These are phyloP conservation scores for Agrochola lota DNA, from an alignment of 2,888 invertebrate genomes.

Conservation along the genomic window DNA sequence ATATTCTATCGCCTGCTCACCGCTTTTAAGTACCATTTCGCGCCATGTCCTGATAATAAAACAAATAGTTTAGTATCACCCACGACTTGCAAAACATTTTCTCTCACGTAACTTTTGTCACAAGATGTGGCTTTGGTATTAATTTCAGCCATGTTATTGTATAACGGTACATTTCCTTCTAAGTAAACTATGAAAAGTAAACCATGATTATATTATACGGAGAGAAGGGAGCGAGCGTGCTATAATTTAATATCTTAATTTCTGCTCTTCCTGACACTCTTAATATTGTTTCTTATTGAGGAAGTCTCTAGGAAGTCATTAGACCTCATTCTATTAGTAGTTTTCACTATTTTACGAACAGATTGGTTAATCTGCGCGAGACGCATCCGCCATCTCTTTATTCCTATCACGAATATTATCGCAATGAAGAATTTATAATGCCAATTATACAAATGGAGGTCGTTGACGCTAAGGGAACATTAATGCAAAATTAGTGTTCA, in stretches of 20 bases:
- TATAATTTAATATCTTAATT: conserved; percentile 54
- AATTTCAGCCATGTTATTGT: conserved; percentile 56
- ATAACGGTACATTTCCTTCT: conserved; percentile 57
- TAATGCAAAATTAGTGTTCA: conserved; percentile 41
- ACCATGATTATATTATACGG: conserved; percentile 49
- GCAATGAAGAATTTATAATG: conserved; percentile 57
- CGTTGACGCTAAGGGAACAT: conserved; percentile 48
- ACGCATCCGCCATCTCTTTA: conserved; percentile 55
- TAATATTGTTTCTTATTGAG: conserved; percentile 49
- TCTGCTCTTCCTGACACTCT: conserved; percentile 55
- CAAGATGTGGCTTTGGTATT: conserved; percentile 59
- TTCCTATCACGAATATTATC: conserved; percentile 61
- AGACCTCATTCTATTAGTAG: conserved; percentile 37
- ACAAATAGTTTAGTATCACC: conserved; percentile 18
- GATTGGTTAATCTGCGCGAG: conserved; percentile 30
- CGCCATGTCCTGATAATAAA: conserved; percentile 11
- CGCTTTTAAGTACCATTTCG: neutral
- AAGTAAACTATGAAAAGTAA: conserved; percentile 46
- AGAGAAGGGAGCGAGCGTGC: conserved; percentile 49
- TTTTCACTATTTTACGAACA: conserved; percentile 41
- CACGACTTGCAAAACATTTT: conserved; percentile 37
- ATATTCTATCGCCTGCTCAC: no score
- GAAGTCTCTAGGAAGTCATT: conserved; percentile 54
- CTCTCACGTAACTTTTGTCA: conserved; percentile 55
- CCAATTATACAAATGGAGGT: conserved; percentile 56